These are phyloP conservation scores for Meriones unguiculatus DNA, from an alignment of 2,113 vertebrate species.

Conservation along the genomic window DNA sequence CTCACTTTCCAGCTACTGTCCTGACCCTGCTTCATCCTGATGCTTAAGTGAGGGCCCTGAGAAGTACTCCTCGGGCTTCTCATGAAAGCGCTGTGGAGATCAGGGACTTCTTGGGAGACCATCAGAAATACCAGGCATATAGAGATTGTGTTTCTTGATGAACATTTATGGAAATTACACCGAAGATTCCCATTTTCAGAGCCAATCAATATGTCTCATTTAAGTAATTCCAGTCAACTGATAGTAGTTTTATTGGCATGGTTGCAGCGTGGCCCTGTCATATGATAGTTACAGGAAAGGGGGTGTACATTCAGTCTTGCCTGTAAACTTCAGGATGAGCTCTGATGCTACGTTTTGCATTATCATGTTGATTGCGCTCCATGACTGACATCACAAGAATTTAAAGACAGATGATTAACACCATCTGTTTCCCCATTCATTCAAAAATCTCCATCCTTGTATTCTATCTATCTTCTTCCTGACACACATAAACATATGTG, in stretches of 20 bases:
- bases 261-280: neutral
- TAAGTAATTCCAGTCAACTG: neutral
- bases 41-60: rapidly evolving
- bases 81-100: rapidly evolving
- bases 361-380: neutral
- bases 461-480: rapidly evolving
- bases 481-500: rapidly evolving
- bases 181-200: neutral
- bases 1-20: neutral
- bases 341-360: neutral
- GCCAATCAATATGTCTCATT: neutral
- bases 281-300: neutral
- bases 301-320: neutral
- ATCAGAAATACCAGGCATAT: neutral
- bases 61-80: rapidly evolving
- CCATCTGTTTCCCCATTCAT: neutral
- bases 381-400: neutral
- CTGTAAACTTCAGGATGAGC: neutral
- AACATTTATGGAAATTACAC: neutral
- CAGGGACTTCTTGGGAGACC: rapidly evolving
- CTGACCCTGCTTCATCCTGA: rapidly evolving
- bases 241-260: neutral
- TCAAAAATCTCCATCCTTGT: neutral
- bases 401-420: neutral
- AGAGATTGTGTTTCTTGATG: neutral